Conservation (phyloP, 2,113 vertebrate species). For the Anseranas semipalmata region DNA sequence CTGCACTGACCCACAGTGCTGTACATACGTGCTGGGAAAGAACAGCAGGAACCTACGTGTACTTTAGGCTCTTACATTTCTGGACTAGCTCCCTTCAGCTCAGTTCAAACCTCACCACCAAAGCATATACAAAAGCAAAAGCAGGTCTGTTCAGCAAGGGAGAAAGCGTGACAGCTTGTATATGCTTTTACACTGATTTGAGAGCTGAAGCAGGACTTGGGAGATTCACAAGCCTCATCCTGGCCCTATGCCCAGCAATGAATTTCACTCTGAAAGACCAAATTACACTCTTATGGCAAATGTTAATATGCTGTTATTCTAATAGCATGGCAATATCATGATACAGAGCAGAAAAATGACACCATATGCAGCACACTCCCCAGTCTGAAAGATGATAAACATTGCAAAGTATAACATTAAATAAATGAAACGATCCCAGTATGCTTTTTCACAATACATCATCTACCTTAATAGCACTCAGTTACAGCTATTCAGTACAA, state of each 20-base stretch:
- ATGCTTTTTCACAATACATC: background rate
- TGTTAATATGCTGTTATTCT: background rate
- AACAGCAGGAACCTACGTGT: rapidly evolving
- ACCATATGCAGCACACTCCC: background rate
- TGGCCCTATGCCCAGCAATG: background rate
- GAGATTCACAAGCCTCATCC: background rate
- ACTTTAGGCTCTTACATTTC: background rate
- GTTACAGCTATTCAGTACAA: background rate
- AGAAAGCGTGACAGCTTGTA: background rate
- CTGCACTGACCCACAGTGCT: too few species aligned
- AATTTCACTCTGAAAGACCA: background rate
- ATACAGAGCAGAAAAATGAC: background rate
- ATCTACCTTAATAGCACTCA: background rate
- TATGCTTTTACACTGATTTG: background rate
- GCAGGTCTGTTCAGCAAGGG: background rate
- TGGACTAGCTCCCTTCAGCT: background rate
- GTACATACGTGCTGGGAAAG: rapidly evolving
- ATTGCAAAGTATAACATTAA: background rate
- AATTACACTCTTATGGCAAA: background rate
- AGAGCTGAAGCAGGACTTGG: background rate
- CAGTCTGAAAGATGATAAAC: background rate
- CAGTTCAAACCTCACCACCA: background rate
- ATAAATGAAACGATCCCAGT: background rate
- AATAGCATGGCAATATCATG: background rate
- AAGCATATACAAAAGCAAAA: background rate